Evolutionary conservation across 2,888 invertebrate species (phyloP).

Genomic region (Biston stratarius): DNA sequence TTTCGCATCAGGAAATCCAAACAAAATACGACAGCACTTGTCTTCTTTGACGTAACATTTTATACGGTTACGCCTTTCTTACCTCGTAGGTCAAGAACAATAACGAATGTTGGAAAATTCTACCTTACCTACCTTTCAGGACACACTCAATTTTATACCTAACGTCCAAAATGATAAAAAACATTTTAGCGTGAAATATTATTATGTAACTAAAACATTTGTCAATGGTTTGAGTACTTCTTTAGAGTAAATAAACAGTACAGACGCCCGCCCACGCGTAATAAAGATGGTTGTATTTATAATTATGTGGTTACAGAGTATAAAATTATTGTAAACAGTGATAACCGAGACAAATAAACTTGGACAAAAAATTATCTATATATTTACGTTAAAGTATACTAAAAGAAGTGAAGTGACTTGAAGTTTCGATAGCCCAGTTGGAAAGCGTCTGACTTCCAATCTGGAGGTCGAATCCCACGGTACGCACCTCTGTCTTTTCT

Average conservation of each 20-base stretch:
- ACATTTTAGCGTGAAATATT: constrained; percentile 37
- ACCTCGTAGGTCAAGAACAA: constrained; percentile 61
- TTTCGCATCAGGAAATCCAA: not conserved
- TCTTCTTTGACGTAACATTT: constrained; percentile 22
- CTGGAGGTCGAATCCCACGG: too few relatives aligned
- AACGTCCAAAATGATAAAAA: constrained; percentile 40
- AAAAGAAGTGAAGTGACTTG: too few relatives aligned
- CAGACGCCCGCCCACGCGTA: constrained; percentile 49
- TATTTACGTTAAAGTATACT: not conserved
- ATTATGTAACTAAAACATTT: constrained; percentile 44
- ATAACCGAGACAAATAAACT: constrained; percentile 2
- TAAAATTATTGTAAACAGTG: constrained; percentile 17
- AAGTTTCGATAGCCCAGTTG: too few relatives aligned
- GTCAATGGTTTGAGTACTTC: constrained; percentile 49
- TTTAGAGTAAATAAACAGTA: constrained; percentile 56
- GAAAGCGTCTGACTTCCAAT: too few relatives aligned
- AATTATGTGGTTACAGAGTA: constrained; percentile 41
- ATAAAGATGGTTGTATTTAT: constrained; percentile 44
- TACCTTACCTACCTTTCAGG: constrained; percentile 35
- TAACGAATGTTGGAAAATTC: constrained; percentile 53
- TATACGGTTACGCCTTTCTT: constrained; percentile 41
- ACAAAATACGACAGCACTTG: constrained; percentile 4
- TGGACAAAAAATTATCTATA: not conserved
- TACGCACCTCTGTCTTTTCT: too few relatives aligned
- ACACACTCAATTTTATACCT: constrained; percentile 46